A percentile compares a stretch with the other conserved stretches of the same genome.
These are phyloP conservation scores for Nautilus pompilius DNA, from an alignment of 1,140 invertebrate genomes.

Conservation along the genomic window DNA sequence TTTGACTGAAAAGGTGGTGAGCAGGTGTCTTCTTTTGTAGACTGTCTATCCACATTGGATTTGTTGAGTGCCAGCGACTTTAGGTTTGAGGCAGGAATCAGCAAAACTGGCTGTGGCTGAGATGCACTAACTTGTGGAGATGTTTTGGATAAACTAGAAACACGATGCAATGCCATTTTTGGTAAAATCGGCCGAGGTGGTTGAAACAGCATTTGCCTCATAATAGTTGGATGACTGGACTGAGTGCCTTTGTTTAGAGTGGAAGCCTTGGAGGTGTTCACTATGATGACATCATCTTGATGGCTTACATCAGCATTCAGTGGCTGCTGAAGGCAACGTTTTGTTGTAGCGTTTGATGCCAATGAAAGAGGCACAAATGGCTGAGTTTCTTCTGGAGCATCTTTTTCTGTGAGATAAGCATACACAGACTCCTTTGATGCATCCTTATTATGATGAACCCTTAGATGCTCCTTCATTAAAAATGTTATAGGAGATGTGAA, in stretches of 20 bases:
- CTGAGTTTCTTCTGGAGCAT: neutral
- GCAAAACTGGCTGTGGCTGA: neutral
- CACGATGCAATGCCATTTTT: too few relatives aligned
- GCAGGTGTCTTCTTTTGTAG: too few relatives aligned
- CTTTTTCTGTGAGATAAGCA: neutral
- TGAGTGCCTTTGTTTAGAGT: neutral
- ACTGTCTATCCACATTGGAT: too few relatives aligned
- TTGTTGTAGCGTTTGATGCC: neutral
- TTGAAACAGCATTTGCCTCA: too few relatives aligned
- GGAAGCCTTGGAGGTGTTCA: neutral
- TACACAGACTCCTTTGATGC: neutral
- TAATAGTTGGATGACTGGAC: neutral
- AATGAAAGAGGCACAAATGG: neutral
- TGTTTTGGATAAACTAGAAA: neutral
- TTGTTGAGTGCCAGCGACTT: neutral
- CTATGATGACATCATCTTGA: neutral
- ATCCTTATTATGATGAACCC: neutral
- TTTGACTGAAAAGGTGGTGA: too few relatives aligned
- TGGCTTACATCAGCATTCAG: neutral
- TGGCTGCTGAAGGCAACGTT: neutral
- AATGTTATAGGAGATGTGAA: neutral
- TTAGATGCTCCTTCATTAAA: neutral
- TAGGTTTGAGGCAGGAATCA: neutral
- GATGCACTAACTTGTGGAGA: neutral
- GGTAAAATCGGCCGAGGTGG: too few relatives aligned